Base-by-base conservation (phyloP, 2,113 vertebrate species). In the Protobothrops flavoviridis region DNA sequence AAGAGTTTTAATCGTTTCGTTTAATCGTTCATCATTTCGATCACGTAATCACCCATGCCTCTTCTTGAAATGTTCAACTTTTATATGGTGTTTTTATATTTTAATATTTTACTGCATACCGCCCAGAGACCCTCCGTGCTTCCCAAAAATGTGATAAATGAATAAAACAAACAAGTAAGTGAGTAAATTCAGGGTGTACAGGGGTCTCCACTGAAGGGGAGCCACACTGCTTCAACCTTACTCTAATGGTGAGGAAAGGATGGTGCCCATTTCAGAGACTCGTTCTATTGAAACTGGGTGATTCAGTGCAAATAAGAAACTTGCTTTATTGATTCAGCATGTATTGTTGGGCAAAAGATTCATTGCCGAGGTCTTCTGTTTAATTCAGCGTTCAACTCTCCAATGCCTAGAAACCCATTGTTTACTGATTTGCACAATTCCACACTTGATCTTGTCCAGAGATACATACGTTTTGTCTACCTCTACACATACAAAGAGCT, bases 291-390 rank as follows among this genome's bases (percentile, higher is more conserved):
- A 96, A 95, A 93, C 39, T 48, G 87, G 86, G 61, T 94, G 90
- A 94, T 95, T 96, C 85, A 53, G 29, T 94, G 91, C 86, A 94
- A 94, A 95, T 90, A 64, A 64, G 91, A 94, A 95, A 95, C 53
- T 93, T 93, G 91, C 81, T 94, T 90, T 96, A 94, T 94, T 91
- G 89, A 94, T 90, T 94, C n/a, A 59, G 48, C 50, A 90, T 94
- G 92, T 93, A 57, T 21, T 88, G 91, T 92, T 89, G 85, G 17
- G 87, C 74, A 57, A 87, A 13, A 92, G 86, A 88, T 87, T 94
- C 88, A 87, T 92, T 94, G 93, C 64, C 94, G 85, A 93, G 86
- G 69, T 95, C 45, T 92, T 61, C 29, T 59, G 94, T 92, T 95
- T 92, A 94, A 93, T 95, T 94, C 91, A 93, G 50, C 11, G 12